Conservation (phyloP, 1,140 invertebrate genomes). For the Hyles euphorbiae region DNA sequence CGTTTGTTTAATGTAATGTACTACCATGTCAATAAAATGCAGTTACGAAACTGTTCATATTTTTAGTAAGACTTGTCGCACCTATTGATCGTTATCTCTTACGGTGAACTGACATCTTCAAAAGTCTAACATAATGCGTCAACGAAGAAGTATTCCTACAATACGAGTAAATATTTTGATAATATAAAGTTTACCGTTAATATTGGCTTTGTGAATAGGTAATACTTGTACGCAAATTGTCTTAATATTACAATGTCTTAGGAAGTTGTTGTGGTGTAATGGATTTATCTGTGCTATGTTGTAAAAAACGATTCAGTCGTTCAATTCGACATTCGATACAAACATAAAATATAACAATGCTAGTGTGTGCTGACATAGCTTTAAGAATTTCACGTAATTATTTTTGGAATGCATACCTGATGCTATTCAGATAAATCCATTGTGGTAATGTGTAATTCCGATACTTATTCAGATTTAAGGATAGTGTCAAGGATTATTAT, state of each 20-base stretch:
- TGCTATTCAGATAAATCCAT: not conserved
- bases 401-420: slow-evolving; percentile 10
- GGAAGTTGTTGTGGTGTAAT: slow-evolving; percentile 49
- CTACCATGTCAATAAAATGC: too few relatives aligned
- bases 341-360: slow-evolving; percentile 15
- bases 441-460: not conserved
- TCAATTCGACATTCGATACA: not conserved
- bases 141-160: slow-evolving; percentile 63
- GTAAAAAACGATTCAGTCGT: slow-evolving; percentile 33
- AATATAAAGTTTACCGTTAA: slow-evolving; percentile 50
- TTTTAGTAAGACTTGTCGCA: too few relatives aligned
- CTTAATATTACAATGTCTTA: slow-evolving; percentile 40
- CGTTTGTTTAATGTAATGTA: too few relatives aligned
- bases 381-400: slow-evolving; percentile 19
- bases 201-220: slow-evolving; percentile 51
- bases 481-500: slow-evolving; percentile 46
- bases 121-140: slow-evolving; percentile 23
- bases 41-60: too few relatives aligned
- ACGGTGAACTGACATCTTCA: too few relatives aligned
- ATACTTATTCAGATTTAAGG: slow-evolving; percentile 34
- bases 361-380: slow-evolving; percentile 23
- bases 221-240: slow-evolving; percentile 47
- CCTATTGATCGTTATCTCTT: too few relatives aligned
- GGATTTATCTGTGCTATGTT: slow-evolving; percentile 42
- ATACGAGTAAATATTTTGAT: slow-evolving; percentile 59